Base-by-base conservation (phyloP, 2,113 vertebrate species). In the Anguilla japonica region DNA sequence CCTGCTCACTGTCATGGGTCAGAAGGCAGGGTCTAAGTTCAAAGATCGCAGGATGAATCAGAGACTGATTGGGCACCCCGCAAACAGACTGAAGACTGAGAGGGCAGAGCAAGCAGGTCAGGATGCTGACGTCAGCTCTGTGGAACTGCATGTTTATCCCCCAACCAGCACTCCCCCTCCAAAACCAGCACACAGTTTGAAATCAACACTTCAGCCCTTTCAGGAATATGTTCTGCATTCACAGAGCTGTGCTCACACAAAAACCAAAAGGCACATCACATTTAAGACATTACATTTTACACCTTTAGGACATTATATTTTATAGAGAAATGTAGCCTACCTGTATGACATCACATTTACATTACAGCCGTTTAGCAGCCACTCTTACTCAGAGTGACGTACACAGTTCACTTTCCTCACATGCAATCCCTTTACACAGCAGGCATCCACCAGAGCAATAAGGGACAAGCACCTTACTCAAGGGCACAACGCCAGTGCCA, bases 21-120 rank as follows among this genome's bases (percentile, higher is more conserved):
- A 43, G 26, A 14, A 11, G 16, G n/a, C 71, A 56, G 18, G 71
- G 84, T 6, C 84, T 22, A 34, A 40, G 84, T 34, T 85, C 84
- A 71, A 84, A 78, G 13, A 13, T 41, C 41, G 40, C 43, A 3
- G 14, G 56, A 56, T 79, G 46, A 85, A 79, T 79, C 84, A 85
- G 29, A 79, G 16, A 1, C 29, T 3, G 22, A 34, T 75, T 75
- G 13, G 26, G 5, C 26, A 13, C 26, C 26, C 14, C 9, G 34
- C 29, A 43, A 78, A n/a, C 84, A 79, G n/a, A 56, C n/a, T 9
- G 11, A 29, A 56, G 46, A 40, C 16, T 9, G 84, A 40, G 41
- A 46, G 63, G 71, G 56, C n/a, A 7, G 71, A 34, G n/a, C 13
- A n/a, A 41, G 43, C 34, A 29, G 22, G 41, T 71, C 67, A 22